A percentile compares a stretch with the other conserved stretches of the same genome.
Evolutionary conservation across 1,140 invertebrate genomes (phyloP).

Genomic region (Latrodectus geometricus): DNA sequence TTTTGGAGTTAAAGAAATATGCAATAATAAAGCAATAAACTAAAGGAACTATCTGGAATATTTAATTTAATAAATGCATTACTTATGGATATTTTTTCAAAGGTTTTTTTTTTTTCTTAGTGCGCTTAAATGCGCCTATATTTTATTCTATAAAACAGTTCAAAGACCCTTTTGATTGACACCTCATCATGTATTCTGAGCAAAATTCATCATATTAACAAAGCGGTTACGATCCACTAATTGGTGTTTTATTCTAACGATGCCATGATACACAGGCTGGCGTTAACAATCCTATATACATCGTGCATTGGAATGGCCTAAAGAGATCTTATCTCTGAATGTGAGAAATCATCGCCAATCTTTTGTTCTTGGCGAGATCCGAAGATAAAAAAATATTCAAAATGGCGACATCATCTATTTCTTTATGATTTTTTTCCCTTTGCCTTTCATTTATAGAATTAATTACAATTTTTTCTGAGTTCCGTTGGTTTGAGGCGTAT

Average conservation of each 20-base stretch:
- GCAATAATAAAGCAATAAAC: too few relatives aligned
- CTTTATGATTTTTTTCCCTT: background rate
- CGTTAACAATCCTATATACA: background rate
- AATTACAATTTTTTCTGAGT: conserved; percentile 21
- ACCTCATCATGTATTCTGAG: background rate
- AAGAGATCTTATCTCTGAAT: conserved; percentile 28
- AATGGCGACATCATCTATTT: background rate
- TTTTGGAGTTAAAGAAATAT: too few relatives aligned
- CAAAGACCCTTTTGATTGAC: conserved; percentile 18
- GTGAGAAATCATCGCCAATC: conserved; percentile 26
- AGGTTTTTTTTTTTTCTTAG: too few relatives aligned
- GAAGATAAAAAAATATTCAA: background rate
- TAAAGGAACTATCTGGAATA: too few relatives aligned
- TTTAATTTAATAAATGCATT: too few relatives aligned
- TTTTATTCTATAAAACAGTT: background rate
- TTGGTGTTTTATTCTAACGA: background rate
- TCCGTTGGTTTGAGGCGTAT: conserved; percentile 27
- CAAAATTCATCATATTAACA: background rate
- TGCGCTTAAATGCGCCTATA: too few relatives aligned
- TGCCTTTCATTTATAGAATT: conserved; percentile 5
- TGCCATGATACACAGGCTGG: background rate
- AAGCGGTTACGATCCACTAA: background rate
- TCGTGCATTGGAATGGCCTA: background rate
- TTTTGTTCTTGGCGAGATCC: conserved; percentile 27
- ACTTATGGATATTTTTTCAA: too few relatives aligned